Evolutionary conservation across 2,113 vertebrate genomes (phyloP).

Genomic region (Malurus alboscapulatus): DNA sequence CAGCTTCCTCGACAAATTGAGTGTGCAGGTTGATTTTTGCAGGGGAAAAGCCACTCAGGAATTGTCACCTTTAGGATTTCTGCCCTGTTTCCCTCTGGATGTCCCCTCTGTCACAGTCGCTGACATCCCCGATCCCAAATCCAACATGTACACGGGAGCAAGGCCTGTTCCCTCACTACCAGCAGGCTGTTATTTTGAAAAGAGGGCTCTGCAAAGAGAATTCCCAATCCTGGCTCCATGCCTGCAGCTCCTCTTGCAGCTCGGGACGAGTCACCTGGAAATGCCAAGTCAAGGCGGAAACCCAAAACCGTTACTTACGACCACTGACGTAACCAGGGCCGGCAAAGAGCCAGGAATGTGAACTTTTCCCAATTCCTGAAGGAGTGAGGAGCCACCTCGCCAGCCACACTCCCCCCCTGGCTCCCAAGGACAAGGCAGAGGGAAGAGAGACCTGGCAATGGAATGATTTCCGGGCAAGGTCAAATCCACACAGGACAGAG

Average conservation of each 20-base stretch:
- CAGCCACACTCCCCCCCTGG: background rate
- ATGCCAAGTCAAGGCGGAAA: constrained; percentile 57
- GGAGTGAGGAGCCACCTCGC: background rate
- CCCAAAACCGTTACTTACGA: constrained; percentile 48
- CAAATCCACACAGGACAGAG: background rate
- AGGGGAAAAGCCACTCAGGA: background rate
- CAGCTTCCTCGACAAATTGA: background rate
- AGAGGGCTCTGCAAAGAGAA: background rate
- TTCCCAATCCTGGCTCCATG: background rate
- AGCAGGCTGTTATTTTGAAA: background rate
- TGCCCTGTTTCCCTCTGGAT: rapidly evolving
- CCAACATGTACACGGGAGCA: rapidly evolving
- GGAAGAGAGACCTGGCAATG: background rate
- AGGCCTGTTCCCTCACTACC: background rate
- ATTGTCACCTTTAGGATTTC: background rate
- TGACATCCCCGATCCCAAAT: background rate
- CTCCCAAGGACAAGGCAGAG: background rate
- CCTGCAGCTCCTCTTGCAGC: constrained; percentile 8
- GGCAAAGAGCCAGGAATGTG: constrained; percentile 67
- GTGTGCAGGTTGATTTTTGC: rapidly evolving
- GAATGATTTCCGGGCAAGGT: constrained; percentile 42
- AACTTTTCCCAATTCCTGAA: constrained; percentile 50
- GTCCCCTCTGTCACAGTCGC: rapidly evolving
- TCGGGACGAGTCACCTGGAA: constrained; percentile 38
- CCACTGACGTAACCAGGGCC: constrained; percentile 2